These are phyloP conservation scores for Drosophila hamatofila DNA, from an alignment of 2,888 invertebrate species.

Conservation along the genomic window DNA sequence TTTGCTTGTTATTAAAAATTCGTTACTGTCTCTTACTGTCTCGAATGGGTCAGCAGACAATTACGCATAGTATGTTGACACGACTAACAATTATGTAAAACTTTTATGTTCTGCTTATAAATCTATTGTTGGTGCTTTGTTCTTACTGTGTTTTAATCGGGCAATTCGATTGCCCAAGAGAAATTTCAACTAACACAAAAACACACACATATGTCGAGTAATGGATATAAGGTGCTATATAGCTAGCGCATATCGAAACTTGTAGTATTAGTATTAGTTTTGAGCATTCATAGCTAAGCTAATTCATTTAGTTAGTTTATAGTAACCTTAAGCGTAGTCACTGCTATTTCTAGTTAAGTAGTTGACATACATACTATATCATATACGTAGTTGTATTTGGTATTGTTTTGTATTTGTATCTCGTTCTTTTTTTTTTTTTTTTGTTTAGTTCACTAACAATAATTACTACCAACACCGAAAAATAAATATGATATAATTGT, in stretches of 20 bases:
- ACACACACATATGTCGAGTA: conserved; percentile 27
- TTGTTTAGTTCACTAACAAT: conserved; percentile 55
- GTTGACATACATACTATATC: conserved; percentile 39
- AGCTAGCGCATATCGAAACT: conserved; percentile 25
- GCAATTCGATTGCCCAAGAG: conserved; percentile 75
- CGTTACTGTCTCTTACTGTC: conserved; percentile 34
- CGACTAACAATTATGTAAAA: conserved; percentile 58
- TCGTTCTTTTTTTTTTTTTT: conserved; percentile 11
- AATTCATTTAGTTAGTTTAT: conserved; percentile 24
- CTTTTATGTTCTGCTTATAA: conserved; percentile 64
- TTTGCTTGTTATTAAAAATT: conserved; percentile 51
- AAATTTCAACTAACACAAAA: conserved; percentile 51
- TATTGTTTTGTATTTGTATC: conserved; percentile 12
- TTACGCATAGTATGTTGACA: conserved; percentile 31
- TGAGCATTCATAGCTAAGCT: conserved; percentile 45
- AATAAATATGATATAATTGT: conserved; percentile 67
- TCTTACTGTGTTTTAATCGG: conserved; percentile 80
- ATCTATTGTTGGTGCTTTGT: conserved; percentile 83
- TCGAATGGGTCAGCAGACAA: conserved; percentile 25
- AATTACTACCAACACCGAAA: conserved; percentile 80
- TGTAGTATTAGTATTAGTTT: conserved; percentile 26
- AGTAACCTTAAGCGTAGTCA: conserved; percentile 42
- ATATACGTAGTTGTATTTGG: conserved; percentile 37
- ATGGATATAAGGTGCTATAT: conserved; percentile 23
- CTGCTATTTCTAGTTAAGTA: conserved; percentile 36